Conservation (phyloP, 2,113 vertebrate genomes). For the Alligator sinensis region DNA sequence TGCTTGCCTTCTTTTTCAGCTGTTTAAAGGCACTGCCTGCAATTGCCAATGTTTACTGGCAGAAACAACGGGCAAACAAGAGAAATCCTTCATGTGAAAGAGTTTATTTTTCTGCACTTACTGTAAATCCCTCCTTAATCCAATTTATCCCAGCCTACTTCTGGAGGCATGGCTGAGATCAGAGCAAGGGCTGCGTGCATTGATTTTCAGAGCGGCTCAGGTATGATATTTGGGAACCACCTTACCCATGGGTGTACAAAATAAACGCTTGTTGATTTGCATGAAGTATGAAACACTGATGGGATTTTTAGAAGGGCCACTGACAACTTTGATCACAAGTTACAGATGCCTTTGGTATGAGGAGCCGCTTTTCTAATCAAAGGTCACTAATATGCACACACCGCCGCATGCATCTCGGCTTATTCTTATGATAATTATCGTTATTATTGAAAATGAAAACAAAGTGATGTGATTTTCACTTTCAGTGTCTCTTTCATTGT, state of each 20-base stretch:
- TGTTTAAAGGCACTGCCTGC: not conserved
- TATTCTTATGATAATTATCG: too few relatives aligned
- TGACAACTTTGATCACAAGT: not conserved
- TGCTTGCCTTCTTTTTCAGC: not conserved
- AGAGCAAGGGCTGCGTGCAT: not conserved
- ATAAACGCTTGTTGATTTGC: too few relatives aligned
- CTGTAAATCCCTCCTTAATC: conserved; percentile 2
- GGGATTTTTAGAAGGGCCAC: not conserved
- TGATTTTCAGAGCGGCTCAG: not conserved
- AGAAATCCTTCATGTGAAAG: not conserved
- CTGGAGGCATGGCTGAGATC: not conserved
- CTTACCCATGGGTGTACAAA: not conserved
- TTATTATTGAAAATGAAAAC: not conserved
- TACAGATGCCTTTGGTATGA: not conserved
- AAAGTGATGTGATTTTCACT: not conserved
- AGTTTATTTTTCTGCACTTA: not conserved
- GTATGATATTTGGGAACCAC: not conserved
- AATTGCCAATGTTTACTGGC: not conserved
- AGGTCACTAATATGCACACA: not conserved
- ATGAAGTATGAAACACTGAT: not conserved
- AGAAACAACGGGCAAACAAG: accelerated
- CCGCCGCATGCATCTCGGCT: too few relatives aligned
- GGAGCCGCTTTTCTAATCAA: not conserved
- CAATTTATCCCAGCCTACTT: conserved; percentile 1
- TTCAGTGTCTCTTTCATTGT: not conserved